Evolutionary conservation across 2,888 invertebrate species (phyloP).

Genomic region (Hartigia nigra): DNA sequence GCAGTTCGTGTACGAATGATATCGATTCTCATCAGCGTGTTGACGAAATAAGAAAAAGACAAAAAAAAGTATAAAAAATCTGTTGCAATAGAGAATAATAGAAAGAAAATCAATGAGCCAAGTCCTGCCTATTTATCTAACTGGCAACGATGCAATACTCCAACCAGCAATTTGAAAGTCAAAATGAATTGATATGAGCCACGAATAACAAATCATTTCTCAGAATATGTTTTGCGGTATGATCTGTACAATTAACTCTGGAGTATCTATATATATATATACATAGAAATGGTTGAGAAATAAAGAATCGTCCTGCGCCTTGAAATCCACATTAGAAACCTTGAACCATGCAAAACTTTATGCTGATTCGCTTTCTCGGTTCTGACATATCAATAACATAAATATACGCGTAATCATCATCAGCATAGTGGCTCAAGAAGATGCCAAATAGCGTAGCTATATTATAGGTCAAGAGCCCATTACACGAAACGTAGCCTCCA

Average conservation of each 20-base stretch:
- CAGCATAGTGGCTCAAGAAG: background rate
- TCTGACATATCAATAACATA: background rate
- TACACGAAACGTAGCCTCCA: slow-evolving; percentile 19
- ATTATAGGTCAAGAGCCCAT: slow-evolving; percentile 6
- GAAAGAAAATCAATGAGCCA: background rate
- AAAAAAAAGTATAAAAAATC: background rate
- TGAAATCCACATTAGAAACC: background rate
- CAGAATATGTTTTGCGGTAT: background rate
- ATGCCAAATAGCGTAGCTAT: background rate
- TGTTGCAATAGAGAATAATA: background rate
- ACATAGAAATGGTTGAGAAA: no score
- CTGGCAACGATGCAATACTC: background rate
- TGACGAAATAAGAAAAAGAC: background rate
- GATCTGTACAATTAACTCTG: background rate
- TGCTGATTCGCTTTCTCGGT: background rate
- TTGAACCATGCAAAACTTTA: background rate
- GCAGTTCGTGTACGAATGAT: background rate
- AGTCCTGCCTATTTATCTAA: background rate
- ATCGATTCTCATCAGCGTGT: background rate
- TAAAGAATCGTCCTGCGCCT: background rate
- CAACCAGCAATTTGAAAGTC: background rate
- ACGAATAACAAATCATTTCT: background rate
- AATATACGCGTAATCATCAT: background rate
- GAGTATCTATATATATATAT: background rate
- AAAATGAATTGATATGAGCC: background rate